phyloP scores from a whole-genome alignment of 1,140 invertebrate species.

The Meloidogyne floridensis region DNA sequence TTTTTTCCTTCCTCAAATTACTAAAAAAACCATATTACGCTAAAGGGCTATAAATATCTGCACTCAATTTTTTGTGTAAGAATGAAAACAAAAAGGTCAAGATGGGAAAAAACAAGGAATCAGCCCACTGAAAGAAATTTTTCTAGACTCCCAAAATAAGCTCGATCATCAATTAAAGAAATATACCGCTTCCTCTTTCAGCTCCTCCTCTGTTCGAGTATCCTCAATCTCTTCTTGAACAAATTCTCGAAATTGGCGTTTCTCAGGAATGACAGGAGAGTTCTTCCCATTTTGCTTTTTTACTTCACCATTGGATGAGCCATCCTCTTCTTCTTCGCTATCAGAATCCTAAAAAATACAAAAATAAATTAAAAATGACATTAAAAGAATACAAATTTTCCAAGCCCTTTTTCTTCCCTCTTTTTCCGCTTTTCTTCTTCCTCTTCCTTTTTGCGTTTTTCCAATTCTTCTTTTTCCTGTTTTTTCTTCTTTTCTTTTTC shows the following conservation, averaged over 20 bases:
- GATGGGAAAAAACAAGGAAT: too few species aligned
- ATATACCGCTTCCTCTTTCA: conserved; percentile 41
- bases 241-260: conserved; percentile 34
- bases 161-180: neutral
- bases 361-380: conserved; percentile 18
- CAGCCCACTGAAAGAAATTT: too few species aligned
- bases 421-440: conserved; percentile 37
- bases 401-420: conserved; percentile 43
- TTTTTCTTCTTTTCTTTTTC: conserved; percentile 89
- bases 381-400: conserved; percentile 43
- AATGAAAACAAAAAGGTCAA: too few species aligned
- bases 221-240: conserved; percentile 51
- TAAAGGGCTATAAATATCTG: too few species aligned
- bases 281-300: conserved; percentile 27
- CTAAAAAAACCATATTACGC: too few species aligned
- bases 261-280: conserved; percentile 28
- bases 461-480: conserved; percentile 72
- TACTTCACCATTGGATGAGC: conserved; percentile 30
- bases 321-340: conserved; percentile 33
- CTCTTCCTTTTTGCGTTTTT: conserved; percentile 55
- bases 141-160: too few species aligned
- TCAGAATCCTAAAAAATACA: conserved; percentile 43
- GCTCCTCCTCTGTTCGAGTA: conserved; percentile 48
- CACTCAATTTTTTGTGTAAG: too few species aligned
- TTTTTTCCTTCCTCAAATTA: too few species aligned